phyloP scores from a whole-genome alignment of 2,888 invertebrate species.

The Mamestra brassicae region DNA sequence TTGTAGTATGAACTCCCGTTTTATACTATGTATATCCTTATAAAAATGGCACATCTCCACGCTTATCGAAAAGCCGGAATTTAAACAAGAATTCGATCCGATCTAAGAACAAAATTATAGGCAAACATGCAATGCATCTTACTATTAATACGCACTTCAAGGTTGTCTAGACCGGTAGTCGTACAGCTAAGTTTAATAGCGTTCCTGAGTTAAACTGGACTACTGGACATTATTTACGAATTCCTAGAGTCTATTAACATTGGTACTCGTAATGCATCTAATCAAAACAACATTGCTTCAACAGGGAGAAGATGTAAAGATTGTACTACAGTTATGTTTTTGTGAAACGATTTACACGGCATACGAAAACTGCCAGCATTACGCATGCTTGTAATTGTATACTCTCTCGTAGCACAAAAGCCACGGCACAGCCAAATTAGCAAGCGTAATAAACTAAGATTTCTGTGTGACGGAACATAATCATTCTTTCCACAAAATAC shows the following conservation, averaged over 20 bases:
- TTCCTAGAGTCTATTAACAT: slow-evolving; percentile 27
- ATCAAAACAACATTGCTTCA: slow-evolving; percentile 12
- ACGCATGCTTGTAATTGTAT: not conserved
- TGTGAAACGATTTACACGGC: no score
- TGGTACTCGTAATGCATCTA: slow-evolving; percentile 3
- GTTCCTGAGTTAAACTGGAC: slow-evolving; percentile 19
- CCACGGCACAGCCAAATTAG: not conserved
- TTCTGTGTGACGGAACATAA: not conserved
- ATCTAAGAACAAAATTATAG: slow-evolving; percentile 17
- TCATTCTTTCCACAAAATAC: not conserved
- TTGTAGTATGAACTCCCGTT: not conserved
- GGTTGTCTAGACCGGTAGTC: slow-evolving; percentile 53
- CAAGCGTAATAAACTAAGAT: not conserved
- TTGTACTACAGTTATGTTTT: not conserved
- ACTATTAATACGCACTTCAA: slow-evolving; percentile 57
- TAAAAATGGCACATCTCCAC: not conserved
- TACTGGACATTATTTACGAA: slow-evolving; percentile 34
- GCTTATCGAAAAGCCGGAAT: slow-evolving; percentile 2
- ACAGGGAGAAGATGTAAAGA: slow-evolving; percentile 5
- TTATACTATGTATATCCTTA: not conserved
- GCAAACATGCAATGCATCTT: slow-evolving; percentile 25
- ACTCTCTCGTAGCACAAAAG: not conserved
- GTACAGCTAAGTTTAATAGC: slow-evolving; percentile 33
- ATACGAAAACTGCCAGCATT: not conserved
- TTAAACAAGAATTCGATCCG: slow-evolving; percentile 19